phyloP scores from a whole-genome alignment of 2,888 invertebrate species.

The Andrena hattorfiana region DNA sequence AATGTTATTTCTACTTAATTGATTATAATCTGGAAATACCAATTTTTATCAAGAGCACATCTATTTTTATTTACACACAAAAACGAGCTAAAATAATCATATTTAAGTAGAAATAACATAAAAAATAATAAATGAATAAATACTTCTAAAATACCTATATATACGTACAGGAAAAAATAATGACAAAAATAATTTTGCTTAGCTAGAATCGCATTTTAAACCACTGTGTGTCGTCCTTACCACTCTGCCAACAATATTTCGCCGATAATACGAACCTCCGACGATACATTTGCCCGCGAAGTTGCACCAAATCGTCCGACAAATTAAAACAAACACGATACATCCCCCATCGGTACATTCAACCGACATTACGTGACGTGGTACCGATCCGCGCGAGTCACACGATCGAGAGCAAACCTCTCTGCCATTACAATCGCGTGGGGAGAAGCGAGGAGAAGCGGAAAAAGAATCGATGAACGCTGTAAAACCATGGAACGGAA shows the following conservation, averaged over 20 bases:
- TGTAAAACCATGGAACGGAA: neutral
- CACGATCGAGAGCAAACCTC: neutral
- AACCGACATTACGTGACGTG: neutral
- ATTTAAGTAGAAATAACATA: no score
- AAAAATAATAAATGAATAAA: no score
- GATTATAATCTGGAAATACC: no score
- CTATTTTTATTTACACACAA: no score
- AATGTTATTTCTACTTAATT: no score
- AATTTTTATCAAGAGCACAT: no score
- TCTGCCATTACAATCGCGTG: conserved; percentile 1
- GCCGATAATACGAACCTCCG: neutral
- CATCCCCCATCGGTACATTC: neutral
- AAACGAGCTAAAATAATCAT: no score
- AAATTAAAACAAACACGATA: conserved; percentile 26
- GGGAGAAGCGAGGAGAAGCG: neutral
- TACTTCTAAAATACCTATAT: no score
- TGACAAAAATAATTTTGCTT: no score
- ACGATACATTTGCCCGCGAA: conserved; percentile 11
- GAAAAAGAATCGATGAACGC: neutral
- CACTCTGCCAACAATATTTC: neutral
- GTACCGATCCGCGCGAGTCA: conserved; percentile 3
- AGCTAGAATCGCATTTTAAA: no score
- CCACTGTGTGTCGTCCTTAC: no score
- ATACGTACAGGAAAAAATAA: no score
- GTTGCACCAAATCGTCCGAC: conserved; percentile 6